Evolutionary conservation across 2,113 vertebrate genomes (phyloP), one percentile per base, ranked within the genome.

Genomic region (Fregetta grallaria): DNA sequence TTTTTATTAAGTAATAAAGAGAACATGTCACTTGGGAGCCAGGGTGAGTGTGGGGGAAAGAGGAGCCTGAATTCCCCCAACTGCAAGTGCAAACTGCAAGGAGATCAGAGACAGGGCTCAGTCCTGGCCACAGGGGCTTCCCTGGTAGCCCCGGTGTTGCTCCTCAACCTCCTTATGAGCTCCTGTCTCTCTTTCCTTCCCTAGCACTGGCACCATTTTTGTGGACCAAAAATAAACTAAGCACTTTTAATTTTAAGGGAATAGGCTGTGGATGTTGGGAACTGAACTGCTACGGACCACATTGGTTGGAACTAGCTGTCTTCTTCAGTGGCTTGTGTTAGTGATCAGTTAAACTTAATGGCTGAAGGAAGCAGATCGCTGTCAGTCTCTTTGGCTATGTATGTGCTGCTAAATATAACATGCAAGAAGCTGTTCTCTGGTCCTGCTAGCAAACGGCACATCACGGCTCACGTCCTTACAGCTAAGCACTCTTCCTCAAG

Each of bases 11-110:
- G 10, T 30, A 83, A 36, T 68, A 73, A 65, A 29, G 3, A 47
- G 9, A 76, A 56, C 3, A 29, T 7, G 7, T 73, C 5, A 14
- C 21, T 40, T 40, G 40, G 27, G 44, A 91, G 22, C 13, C 38
- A 45, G 36, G 22, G 11, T 1, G 3, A 73, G 11, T 4, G 21
- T 1, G 0, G 4, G 5, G 22, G 20, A 5, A 21, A 75, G 27
- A 63, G 7, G 9, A 83, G n/a, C 7, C 27, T 49, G 10, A 68
- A 63, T 62, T 67, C 5, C 7, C 9, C 2, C 9, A 55, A 11
- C 20, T 58, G 25, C n/a, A 61, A 83, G 47, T 26, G n/a, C 14
- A 76, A 83, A 68, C 15, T 52, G 12, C 45, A 85, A 45, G 45
- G 27, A 62, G 18, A 80, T 50, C 18, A 74, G 65, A 84, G 23